Evolutionary conservation across 2,113 vertebrate species (phyloP), one percentile per base, ranked within the genome.

Genomic region (Zingel zingel): DNA sequence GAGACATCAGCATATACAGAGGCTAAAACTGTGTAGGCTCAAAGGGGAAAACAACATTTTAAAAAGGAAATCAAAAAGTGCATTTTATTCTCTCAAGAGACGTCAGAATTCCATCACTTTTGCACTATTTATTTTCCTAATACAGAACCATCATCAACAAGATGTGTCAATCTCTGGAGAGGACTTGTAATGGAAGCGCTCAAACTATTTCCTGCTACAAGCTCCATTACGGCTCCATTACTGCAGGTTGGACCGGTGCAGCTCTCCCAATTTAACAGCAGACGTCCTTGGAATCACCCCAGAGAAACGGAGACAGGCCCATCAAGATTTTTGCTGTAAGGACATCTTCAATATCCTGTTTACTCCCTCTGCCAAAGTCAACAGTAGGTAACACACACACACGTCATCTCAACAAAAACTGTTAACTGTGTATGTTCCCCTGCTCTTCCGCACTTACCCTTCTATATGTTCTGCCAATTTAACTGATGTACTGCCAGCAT

Each of bases 331-430:
- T n/a, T 79, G 54, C 72, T 71, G 58, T 59, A 86, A 85, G 85
- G 73, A 76, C 81, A 83, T 87, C 82, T 83, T 78, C 79, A 83
- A 75, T 73, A 89, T 87, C 77, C 79, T 45, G 78, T 87, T 72
- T 56, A 75, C 80, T 62, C 12, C 33, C 36, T 45, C 27, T 33
- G 58, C 50, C 80, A 81, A 82, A 81, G 77, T 70, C 77, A 84
- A 23, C 9, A 0, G 36, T n/a, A 73, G 61, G 70, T 63, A 58
- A 8, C 19, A 54, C 19, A 54, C 50, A 63, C 23, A n/a, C 21
- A 21, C 54, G 5, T 13, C 64, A 66, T 25, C 56, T 2, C 72
- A 66, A 21, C 23, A 72, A 62, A 78, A 64, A 50, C 10, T 59
- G 57, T 30, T 25, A 5, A 12, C 11, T 7, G 10, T 7, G 5